These are phyloP conservation scores for Pandion haliaetus DNA, from an alignment of 2,113 vertebrate species.

Conservation along the genomic window DNA sequence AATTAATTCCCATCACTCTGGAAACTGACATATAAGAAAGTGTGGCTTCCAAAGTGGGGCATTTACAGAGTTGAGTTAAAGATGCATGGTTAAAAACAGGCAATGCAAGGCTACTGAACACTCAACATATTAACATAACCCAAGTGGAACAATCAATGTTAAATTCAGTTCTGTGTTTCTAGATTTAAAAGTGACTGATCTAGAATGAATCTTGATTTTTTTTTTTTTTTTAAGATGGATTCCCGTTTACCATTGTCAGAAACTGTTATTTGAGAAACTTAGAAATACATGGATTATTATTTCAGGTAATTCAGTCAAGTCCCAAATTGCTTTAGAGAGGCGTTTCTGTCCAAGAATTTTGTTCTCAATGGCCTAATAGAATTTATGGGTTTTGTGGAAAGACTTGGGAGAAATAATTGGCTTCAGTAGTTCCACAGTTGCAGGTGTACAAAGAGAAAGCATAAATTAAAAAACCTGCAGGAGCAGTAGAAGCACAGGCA, in stretches of 20 bases:
- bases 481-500: neutral
- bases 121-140: neutral
- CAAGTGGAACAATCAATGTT: neutral
- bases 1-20: neutral
- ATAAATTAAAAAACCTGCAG: neutral
- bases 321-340: neutral
- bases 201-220: neutral
- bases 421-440: neutral
- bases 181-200: neutral
- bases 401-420: neutral
- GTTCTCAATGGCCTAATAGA: neutral
- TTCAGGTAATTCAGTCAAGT: neutral
- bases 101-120: neutral
- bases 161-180: neutral
- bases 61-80: neutral
- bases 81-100: neutral
- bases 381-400: neutral
- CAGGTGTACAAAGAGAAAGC: neutral
- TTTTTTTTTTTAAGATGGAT: neutral
- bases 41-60: neutral
- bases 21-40: neutral
- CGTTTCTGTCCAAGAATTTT: neutral
- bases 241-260: neutral
- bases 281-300: neutral
- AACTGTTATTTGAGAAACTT: neutral